A percentile compares a stretch with the other conserved stretches of the same genome.
phyloP scores from a whole-genome alignment of 2,113 vertebrate species.

The Pseudopodoces humilis region DNA sequence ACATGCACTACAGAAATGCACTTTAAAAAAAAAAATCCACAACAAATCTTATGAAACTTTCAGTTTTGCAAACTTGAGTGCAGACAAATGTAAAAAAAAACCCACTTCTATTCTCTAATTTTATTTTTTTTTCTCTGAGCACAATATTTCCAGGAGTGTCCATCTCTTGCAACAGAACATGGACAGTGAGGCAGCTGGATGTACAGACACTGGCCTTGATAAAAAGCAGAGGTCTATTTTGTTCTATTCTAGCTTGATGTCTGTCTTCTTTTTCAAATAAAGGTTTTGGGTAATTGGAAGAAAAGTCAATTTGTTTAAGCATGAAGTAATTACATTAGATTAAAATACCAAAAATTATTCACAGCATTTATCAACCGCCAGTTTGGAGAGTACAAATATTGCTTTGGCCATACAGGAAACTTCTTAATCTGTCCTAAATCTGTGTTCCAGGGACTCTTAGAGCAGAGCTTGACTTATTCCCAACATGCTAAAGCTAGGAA shows the following conservation, averaged over 20 bases:
- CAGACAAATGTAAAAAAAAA: accelerated
- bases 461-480: background rate
- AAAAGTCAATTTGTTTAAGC: background rate
- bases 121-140: background rate
- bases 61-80: background rate
- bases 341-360: background rate
- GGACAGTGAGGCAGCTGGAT: background rate
- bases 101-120: accelerated
- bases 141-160: background rate
- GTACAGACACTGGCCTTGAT: background rate
- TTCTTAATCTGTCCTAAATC: background rate
- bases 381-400: background rate
- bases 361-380: background rate
- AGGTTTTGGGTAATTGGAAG: background rate
- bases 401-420: background rate
- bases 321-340: background rate
- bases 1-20: background rate
- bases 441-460: background rate
- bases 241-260: background rate
- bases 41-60: background rate
- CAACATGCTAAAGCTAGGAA: background rate
- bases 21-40: background rate
- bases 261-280: background rate
- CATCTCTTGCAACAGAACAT: background rate
- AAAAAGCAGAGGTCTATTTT: background rate